phyloP scores from a whole-genome alignment of 1,140 invertebrate species.

The Pemphigus obesinymphae region DNA sequence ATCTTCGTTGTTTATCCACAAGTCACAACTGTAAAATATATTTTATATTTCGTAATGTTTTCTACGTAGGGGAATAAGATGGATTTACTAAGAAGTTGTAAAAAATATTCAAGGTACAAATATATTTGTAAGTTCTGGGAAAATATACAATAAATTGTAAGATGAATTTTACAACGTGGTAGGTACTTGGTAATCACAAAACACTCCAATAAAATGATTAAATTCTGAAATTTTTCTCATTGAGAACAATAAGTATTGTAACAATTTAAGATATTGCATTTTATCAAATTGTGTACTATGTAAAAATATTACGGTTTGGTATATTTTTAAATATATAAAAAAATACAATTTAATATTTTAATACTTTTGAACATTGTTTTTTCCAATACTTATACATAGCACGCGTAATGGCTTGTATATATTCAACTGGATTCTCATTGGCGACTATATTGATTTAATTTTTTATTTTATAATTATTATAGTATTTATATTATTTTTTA shows the following conservation, averaged over 20 bases:
- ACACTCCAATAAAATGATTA: not conserved
- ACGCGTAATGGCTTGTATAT: too few relatives aligned
- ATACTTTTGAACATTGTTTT: too few relatives aligned
- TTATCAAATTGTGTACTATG: too few relatives aligned
- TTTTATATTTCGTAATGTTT: not conserved
- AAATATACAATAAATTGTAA: not conserved
- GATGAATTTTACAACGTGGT: not conserved
- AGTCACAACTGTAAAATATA: not conserved
- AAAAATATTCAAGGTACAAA: not conserved
- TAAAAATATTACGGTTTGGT: too few relatives aligned
- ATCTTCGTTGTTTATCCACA: not conserved
- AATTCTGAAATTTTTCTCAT: not conserved
- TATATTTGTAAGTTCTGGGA: not conserved
- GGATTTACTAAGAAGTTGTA: not conserved
- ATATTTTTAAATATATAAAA: too few relatives aligned
- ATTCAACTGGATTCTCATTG: too few relatives aligned
- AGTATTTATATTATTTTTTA: too few relatives aligned
- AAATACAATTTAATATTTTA: too few relatives aligned
- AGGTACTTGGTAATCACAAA: not conserved
- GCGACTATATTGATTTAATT: too few relatives aligned
- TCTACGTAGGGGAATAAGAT: too few relatives aligned
- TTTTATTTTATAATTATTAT: not conserved
- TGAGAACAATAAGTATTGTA: not conserved
- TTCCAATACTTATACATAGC: too few relatives aligned
- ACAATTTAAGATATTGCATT: too few relatives aligned